Evolutionary conservation across 2,888 invertebrate species (phyloP).

Genomic region (Drosophila kambysellisi): DNA sequence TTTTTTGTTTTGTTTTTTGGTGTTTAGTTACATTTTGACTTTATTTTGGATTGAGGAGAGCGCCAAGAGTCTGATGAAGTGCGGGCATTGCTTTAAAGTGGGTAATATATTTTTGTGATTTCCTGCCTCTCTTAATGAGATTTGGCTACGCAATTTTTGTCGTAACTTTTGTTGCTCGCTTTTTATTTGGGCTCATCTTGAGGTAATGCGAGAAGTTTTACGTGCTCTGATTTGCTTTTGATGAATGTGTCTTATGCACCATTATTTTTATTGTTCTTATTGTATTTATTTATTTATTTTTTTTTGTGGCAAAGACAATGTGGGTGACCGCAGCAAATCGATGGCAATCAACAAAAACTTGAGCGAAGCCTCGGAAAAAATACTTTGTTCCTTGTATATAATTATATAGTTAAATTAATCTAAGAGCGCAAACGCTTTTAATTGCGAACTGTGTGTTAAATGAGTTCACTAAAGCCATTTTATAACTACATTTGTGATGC

Average conservation of each 20-base stretch:
- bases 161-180: constrained; percentile 48
- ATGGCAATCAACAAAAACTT: constrained; percentile 32
- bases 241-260: constrained; percentile 52
- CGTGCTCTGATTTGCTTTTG: constrained; percentile 76
- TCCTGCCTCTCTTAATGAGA: constrained; percentile 67
- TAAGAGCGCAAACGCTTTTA: background rate
- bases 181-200: constrained; percentile 72
- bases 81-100: constrained; percentile 76
- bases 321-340: constrained; percentile 8
- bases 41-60: constrained; percentile 16
- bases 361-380: background rate
- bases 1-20: constrained; percentile 25
- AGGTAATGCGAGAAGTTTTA: constrained; percentile 79
- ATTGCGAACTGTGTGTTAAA: background rate
- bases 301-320: constrained; percentile 10
- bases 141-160: constrained; percentile 56
- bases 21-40: constrained; percentile 78
- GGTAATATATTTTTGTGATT: constrained; percentile 78
- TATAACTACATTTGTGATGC: background rate
- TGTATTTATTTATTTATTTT: background rate
- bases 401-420: background rate
- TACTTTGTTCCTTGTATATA: background rate
- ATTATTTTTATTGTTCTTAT: background rate
- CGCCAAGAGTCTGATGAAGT: constrained; percentile 66
- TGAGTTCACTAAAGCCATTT: background rate